phyloP scores from a whole-genome alignment of 2,113 vertebrate species.

The Hypanus sabinus region DNA sequence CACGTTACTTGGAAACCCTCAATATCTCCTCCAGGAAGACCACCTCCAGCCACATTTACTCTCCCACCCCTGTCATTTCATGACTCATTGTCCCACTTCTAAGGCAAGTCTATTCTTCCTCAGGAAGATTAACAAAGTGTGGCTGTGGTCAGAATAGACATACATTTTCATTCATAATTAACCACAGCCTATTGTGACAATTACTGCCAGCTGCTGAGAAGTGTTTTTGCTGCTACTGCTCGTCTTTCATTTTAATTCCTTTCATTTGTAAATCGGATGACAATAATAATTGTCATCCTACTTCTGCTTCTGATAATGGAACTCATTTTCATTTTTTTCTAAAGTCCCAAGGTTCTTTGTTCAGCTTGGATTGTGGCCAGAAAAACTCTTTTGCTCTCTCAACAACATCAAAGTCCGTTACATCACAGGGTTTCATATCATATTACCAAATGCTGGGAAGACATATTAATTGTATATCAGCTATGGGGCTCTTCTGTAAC shows the following conservation, averaged over 20 bases:
- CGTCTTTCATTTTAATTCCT: not conserved
- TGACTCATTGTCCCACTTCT: too few species aligned
- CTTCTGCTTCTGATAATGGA: conserved; percentile 14
- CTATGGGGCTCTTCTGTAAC: not conserved
- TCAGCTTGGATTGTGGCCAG: not conserved
- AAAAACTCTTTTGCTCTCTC: not conserved
- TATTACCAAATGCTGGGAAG: conserved; percentile 17
- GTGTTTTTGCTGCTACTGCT: not conserved
- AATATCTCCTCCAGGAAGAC: too few species aligned
- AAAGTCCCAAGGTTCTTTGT: not conserved
- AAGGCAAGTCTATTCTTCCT: too few species aligned
- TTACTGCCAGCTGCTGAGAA: not conserved
- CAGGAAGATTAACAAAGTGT: not conserved
- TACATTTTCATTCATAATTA: not conserved
- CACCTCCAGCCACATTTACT: too few species aligned
- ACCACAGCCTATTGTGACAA: not conserved
- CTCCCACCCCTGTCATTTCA: too few species aligned
- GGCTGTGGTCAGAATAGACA: not conserved
- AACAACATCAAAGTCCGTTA: conserved; percentile 30
- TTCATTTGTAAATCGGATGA: conserved; percentile 15
- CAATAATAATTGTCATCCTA: conserved; percentile 6
- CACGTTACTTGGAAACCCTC: too few species aligned
- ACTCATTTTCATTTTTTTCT: not conserved
- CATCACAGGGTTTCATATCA: conserved; percentile 21
- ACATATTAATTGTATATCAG: conserved; percentile 28